phyloP scores from a whole-genome alignment of 2,113 vertebrate species.

The Gracilinanus agilis region DNA sequence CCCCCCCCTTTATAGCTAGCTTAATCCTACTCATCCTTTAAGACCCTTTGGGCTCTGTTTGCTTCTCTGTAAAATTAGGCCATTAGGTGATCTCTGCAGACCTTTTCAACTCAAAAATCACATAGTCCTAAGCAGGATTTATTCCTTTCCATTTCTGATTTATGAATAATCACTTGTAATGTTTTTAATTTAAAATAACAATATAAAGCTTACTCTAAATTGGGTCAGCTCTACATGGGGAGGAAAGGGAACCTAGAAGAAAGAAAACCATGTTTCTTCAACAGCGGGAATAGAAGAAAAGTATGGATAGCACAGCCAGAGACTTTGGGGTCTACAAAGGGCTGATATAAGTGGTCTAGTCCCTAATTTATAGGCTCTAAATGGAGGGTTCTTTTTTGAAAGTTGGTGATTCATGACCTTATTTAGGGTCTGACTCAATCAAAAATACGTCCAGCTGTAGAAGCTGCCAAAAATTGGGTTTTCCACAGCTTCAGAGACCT shows the following conservation, averaged over 20 bases:
- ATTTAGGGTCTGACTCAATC: slow-evolving; percentile 23
- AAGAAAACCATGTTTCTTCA: neutral
- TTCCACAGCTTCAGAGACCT: neutral
- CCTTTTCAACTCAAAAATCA: neutral
- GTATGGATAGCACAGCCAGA: accelerated
- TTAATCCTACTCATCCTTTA: neutral
- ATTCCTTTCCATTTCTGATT: slow-evolving; percentile 41
- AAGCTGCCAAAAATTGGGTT: neutral
- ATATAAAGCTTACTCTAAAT: slow-evolving; percentile 29
- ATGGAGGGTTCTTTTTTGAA: slow-evolving; percentile 1
- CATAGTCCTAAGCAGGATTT: neutral
- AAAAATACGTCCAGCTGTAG: neutral
- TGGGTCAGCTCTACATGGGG: neutral
- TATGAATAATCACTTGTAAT: slow-evolving; percentile 65
- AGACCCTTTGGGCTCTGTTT: neutral
- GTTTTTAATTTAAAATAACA: slow-evolving; percentile 61
- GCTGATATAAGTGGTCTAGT: neutral
- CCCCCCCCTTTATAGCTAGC: neutral
- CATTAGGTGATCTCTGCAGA: neutral
- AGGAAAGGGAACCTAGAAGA: neutral
- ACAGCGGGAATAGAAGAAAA: neutral
- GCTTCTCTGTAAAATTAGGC: neutral
- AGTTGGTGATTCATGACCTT: slow-evolving; percentile 23
- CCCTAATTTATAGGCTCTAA: neutral
- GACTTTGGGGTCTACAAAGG: neutral